Percentiles rank a stretch among this genome's conserved stretches.
These are phyloP conservation scores for Hippolais icterina DNA, from an alignment of 2,113 vertebrate genomes.

Conservation along the genomic window DNA sequence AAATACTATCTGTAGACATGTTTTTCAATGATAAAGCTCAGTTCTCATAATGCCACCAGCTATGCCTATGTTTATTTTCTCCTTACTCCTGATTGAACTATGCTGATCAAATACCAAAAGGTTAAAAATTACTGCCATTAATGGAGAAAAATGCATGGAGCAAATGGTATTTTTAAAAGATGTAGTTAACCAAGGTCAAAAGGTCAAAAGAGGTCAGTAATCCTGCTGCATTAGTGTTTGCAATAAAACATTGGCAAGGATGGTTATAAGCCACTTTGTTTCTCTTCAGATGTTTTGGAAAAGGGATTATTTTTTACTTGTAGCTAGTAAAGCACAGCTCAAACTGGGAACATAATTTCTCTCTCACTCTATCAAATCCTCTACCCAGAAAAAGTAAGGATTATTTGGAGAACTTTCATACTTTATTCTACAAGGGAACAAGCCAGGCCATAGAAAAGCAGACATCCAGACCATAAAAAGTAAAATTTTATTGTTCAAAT, in stretches of 20 bases:
- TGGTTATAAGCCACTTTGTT: neutral
- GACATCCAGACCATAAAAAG: neutral
- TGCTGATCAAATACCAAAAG: neutral
- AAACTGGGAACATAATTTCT: neutral
- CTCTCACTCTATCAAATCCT: neutral
- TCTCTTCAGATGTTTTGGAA: neutral
- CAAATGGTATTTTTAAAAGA: conserved; percentile 10
- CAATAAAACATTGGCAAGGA: conserved; percentile 24
- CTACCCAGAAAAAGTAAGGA: neutral
- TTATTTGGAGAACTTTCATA: neutral
- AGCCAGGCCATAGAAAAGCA: neutral
- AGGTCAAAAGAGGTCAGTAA: conserved; percentile 31
- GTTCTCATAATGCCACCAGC: neutral
- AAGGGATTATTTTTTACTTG: neutral
- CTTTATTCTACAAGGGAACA: neutral
- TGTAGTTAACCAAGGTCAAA: conserved; percentile 27
- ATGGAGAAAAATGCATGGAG: neutral
- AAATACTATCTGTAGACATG: neutral
- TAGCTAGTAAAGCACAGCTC: neutral
- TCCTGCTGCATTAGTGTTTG: neutral
- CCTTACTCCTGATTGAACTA: neutral
- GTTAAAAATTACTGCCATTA: conserved; percentile 37
- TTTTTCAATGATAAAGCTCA: neutral
- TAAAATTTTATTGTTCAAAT: neutral
- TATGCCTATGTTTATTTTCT: neutral